Evolutionary conservation across 2,888 invertebrate genomes (phyloP).

Genomic region (Limnephilus rhombicus): DNA sequence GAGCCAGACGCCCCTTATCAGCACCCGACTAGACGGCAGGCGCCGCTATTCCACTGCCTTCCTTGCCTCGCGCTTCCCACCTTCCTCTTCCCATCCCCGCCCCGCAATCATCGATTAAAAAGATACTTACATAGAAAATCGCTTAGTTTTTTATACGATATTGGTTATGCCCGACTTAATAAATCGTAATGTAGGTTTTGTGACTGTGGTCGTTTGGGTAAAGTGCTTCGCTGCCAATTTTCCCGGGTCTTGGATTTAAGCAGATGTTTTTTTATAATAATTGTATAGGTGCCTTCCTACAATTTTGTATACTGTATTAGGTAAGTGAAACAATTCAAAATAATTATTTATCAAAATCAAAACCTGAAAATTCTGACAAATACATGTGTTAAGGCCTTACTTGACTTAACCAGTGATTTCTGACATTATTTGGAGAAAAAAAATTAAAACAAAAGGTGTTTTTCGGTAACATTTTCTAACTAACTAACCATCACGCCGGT

Average conservation of each 20-base stretch:
- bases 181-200: background rate
- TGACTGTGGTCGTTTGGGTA: background rate
- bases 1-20: constrained; percentile 19
- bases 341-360: no score
- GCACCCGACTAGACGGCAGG: background rate
- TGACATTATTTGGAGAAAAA: no score
- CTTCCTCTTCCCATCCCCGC: background rate
- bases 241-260: background rate
- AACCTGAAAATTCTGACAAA: no score
- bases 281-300: no score
- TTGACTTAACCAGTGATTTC: no score
- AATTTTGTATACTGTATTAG: no score
- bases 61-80: background rate
- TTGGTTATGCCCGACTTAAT: background rate
- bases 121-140: constrained; percentile 3
- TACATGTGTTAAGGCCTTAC: no score
- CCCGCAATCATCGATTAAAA: constrained; percentile 2
- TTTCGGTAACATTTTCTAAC: no score
- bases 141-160: constrained; percentile 31
- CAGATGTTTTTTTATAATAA: background rate
- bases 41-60: background rate
- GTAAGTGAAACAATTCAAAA: no score
- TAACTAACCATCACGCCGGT: no score
- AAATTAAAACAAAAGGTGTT: no score
- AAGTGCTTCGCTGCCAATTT: background rate